A percentile compares a stretch with the other conserved stretches of the same genome.
Evolutionary conservation across 30 jellyfish, hydroid and myxozoan species (phyloP).

Genomic region (Aurelia coerulea): DNA sequence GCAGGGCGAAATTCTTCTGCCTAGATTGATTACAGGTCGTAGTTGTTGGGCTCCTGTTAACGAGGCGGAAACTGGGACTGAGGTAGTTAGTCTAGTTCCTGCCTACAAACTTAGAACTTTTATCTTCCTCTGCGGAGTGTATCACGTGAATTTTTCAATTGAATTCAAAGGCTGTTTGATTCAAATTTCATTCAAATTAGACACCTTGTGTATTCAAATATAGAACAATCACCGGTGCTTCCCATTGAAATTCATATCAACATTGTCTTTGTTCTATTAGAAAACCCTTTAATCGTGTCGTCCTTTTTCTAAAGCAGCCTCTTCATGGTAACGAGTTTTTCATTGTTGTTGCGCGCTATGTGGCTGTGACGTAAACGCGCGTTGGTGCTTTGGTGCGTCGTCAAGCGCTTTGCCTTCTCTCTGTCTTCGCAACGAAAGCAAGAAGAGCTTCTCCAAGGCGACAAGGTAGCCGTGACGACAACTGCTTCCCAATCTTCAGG

Average conservation of each 20-base stretch:
- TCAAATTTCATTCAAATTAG: not conserved
- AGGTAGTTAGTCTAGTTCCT: too few species aligned
- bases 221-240: too few species aligned
- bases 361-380: conserved; percentile 50
- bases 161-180: not conserved
- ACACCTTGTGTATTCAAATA: conserved; percentile 11
- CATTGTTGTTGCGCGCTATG: conserved; percentile 29
- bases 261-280: too few species aligned
- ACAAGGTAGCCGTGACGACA: conserved; percentile 99
- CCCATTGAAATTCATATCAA: too few species aligned
- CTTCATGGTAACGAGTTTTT: conserved; percentile 9
- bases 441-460: conserved; percentile 99
- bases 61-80: too few species aligned
- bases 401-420: conserved; percentile 72
- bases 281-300: too few species aligned
- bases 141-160: too few species aligned
- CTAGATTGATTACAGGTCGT: too few species aligned
- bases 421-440: conserved; percentile 83
- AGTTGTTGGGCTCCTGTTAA: too few species aligned
- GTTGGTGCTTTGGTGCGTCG: conserved; percentile 53
- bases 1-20: too few species aligned
- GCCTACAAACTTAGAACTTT: too few species aligned
- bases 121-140: too few species aligned
- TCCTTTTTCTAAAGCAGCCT: conserved; percentile 5
- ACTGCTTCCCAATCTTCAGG: conserved; percentile 96